Base-by-base conservation (phyloP, 1,140 invertebrate species). In the Pseudomyrmex cubaensis region DNA sequence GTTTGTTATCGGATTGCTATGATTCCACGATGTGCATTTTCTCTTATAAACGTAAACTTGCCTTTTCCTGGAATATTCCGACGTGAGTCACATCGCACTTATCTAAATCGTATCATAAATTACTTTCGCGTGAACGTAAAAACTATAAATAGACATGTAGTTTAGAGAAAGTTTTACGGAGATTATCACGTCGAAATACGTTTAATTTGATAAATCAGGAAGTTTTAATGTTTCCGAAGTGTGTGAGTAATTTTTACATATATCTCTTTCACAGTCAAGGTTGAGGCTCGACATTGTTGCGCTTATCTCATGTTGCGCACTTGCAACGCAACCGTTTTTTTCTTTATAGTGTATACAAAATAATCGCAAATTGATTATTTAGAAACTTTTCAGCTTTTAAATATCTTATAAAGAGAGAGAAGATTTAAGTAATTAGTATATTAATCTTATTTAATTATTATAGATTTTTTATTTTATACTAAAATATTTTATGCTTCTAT, bases 341-440 rank as follows among this genome's bases (percentile, higher is more conserved):
- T 35, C 56, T 9, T 2, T 4, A 20, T 13, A 35, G 2, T 25
- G 7, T 10, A 4, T 20, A 10, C 13, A 20, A 46, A 73, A 22
- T 46, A 59, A 22, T 35, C 35, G n/a, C 25, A 10, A 72, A 44
- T 64, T 3, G 25, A 64, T 56, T 70, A 70, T 56, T 44, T 57
- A 2, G 1, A 3, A 15, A 61, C 25, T 25, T n/a, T n/a, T 74
- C 22, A 22, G 59, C 22, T 74, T 8, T 20, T 0, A 5, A 20
- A 20, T 44, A 15, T 72, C 5, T 62, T 0, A 69, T 15, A 69
- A 69, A 12, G 13, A 61, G 8, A 61, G 35, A 46, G 5, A 48
- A 62, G 2, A 46, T 74, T 62, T 62, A 74, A 2, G 25, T 25
- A 25, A 25, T 25, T 4, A 25, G 25, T 25, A 25, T 25, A 25